A percentile compares a stretch with the other conserved stretches of the same genome.
Conservation (phyloP, 2,797 vertebrate genomes). For the Micropoecilia bifurca region DNA sequence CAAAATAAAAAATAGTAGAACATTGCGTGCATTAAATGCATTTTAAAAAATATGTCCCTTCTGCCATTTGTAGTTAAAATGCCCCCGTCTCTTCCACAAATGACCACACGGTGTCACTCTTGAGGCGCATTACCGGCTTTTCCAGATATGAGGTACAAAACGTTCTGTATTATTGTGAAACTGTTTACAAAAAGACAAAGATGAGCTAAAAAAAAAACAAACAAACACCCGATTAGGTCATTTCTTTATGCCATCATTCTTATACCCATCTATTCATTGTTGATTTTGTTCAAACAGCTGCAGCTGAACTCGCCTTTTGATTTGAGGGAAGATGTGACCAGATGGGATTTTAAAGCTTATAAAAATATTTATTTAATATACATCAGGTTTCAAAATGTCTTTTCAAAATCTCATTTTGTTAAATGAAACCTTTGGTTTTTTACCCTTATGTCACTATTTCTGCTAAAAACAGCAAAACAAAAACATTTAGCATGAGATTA, state of each 20-base stretch:
- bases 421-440: not conserved
- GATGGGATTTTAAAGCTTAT: not conserved
- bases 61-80: slow-evolving; percentile 4
- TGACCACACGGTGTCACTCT: slow-evolving; percentile 71
- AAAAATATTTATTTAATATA: not conserved
- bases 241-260: not conserved
- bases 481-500: not conserved
- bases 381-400: not conserved
- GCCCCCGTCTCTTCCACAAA: slow-evolving; percentile 15
- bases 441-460: not conserved
- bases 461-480: not conserved
- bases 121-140: slow-evolving; percentile 26
- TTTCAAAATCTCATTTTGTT: not conserved
- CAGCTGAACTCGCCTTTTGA: not conserved
- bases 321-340: not conserved
- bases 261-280: not conserved
- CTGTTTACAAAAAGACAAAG: not conserved
- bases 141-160: slow-evolving; percentile 2
- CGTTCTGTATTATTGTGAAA: not conserved
- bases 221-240: not conserved
- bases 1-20: not conserved
- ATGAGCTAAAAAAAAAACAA: not conserved
- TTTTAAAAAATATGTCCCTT: not conserved
- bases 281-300: not conserved
- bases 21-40: not conserved